phyloP scores from a whole-genome alignment of 1,140 invertebrate genomes.

The Artemia franciscana region DNA sequence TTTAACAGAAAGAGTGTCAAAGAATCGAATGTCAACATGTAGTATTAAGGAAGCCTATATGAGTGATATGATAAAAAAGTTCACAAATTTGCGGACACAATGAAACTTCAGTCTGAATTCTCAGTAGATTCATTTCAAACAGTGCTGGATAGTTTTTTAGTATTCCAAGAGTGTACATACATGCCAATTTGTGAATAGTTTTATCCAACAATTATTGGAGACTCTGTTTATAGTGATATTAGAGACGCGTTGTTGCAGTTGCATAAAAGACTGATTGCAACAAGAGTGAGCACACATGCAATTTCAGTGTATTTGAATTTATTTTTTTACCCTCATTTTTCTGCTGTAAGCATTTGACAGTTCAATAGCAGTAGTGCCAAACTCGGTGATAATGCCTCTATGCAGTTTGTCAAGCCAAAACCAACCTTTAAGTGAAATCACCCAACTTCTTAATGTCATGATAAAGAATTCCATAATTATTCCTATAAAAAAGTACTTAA shows the following conservation, averaged over 20 bases:
- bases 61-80: slow-evolving; percentile 99
- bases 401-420: no score
- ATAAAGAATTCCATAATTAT: no score
- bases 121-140: slow-evolving; percentile 98
- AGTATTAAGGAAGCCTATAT: slow-evolving; percentile 94
- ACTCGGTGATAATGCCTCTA: no score
- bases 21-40: slow-evolving; percentile 72
- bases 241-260: slow-evolving; percentile 77
- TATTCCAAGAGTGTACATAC: slow-evolving; percentile 79
- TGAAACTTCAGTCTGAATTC: slow-evolving; percentile 96
- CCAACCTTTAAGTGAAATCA: no score
- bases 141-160: slow-evolving; percentile 73
- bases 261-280: slow-evolving; percentile 51
- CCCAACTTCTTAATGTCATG: no score
- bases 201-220: slow-evolving; percentile 86
- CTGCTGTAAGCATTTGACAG: no score
- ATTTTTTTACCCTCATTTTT: no score
- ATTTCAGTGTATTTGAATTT: no score
- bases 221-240: slow-evolving; percentile 94
- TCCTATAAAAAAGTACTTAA: no score
- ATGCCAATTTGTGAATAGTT: slow-evolving; percentile 64
- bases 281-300: no score
- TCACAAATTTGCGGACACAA: slow-evolving; percentile 94
- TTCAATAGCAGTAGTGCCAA: no score
- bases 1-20: slow-evolving; percentile 65